Evolutionary conservation across 2,888 invertebrate species (phyloP).

Genomic region (Gerris lacustris): DNA sequence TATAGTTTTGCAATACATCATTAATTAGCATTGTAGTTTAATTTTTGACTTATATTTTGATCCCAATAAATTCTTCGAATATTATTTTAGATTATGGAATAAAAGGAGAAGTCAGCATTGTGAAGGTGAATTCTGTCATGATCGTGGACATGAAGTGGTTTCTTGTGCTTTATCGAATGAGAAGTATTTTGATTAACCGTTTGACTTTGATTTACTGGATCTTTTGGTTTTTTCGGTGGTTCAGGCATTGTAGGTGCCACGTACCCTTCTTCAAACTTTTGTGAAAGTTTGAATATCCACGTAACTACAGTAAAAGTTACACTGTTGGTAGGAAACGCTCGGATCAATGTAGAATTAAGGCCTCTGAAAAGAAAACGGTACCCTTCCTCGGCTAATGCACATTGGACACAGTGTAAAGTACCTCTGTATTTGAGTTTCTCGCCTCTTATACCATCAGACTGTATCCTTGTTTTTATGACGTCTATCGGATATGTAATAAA

Average conservation of each 20-base stretch:
- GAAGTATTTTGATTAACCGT: neutral
- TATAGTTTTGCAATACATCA: too few species aligned
- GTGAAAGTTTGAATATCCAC: conserved; percentile 51
- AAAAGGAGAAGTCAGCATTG: neutral
- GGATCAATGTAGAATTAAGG: conserved; percentile 59
- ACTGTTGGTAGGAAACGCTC: conserved; percentile 88
- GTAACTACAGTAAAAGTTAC: conserved; percentile 80
- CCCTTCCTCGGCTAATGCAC: conserved; percentile 40
- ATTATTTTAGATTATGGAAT: neutral
- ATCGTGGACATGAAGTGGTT: neutral
- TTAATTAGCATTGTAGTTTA: too few species aligned
- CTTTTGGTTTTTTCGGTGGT: conserved; percentile 1
- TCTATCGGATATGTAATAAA: conserved; percentile 74
- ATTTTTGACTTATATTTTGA: too few species aligned
- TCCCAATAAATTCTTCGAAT: too few species aligned
- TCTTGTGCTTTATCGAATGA: neutral
- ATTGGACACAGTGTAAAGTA: conserved; percentile 56
- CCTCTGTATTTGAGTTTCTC: conserved; percentile 36
- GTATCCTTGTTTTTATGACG: conserved; percentile 77
- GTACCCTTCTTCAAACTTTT: conserved; percentile 9
- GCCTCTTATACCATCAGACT: conserved; percentile 51
- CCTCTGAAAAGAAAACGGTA: conserved; percentile 59
- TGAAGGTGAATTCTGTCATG: neutral
- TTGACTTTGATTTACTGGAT: neutral
- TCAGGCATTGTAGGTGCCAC: neutral